Evolutionary conservation across 2,888 invertebrate genomes (phyloP).

Genomic region (Platycheirus rosarum): DNA sequence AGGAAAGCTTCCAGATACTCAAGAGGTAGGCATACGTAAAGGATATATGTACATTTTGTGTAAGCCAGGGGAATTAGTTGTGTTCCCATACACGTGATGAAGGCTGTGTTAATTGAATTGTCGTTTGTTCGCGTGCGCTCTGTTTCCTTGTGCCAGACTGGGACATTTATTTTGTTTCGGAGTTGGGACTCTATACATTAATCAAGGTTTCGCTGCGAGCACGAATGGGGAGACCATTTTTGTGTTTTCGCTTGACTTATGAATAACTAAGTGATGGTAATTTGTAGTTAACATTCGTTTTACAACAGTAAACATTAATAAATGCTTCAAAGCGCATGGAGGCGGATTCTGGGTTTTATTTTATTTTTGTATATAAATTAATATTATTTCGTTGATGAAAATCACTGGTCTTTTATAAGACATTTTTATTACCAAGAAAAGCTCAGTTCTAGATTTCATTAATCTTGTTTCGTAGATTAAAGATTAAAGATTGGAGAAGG

Average conservation of each 20-base stretch:
- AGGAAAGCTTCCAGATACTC: conserved; percentile 5
- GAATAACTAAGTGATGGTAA: conserved; percentile 9
- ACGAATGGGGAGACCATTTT: not conserved
- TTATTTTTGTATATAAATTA: no score
- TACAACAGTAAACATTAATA: not conserved
- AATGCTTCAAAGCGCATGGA: no score
- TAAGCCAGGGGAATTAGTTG: conserved; percentile 68
- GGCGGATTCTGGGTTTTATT: no score
- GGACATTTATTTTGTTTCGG: conserved; percentile 31
- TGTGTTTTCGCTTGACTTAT: not conserved
- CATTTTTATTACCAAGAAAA: no score
- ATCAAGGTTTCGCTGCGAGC: conserved; percentile 37
- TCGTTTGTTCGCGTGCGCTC: conserved; percentile 69
- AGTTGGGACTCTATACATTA: conserved; percentile 32
- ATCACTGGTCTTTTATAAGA: no score
- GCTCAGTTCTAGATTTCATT: no score
- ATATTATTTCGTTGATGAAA: no score
- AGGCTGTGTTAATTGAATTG: conserved; percentile 72
- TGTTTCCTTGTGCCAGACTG: conserved; percentile 12
- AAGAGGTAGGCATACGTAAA: not conserved
- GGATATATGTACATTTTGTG: conserved; percentile 13
- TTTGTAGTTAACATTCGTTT: conserved; percentile 1
- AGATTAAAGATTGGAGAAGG: no score
- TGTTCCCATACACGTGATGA: conserved; percentile 67
- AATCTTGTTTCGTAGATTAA: no score